Conservation (phyloP, 2,113 vertebrate species). For the Colinus virginianus region DNA sequence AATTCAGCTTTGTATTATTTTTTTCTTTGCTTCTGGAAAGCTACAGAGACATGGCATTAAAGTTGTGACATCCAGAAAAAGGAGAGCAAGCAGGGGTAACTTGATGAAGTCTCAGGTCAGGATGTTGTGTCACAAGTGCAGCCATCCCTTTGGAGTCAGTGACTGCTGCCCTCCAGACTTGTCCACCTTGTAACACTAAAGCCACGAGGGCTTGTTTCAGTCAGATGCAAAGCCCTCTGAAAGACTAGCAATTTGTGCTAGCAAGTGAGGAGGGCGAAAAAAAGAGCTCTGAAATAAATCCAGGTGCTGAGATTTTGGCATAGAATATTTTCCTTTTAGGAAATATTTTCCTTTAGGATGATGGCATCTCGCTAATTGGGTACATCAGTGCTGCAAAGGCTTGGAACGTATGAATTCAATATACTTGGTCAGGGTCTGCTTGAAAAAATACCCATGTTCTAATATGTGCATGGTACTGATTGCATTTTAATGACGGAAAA, state of each 20-base stretch:
- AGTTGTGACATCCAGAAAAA: conserved; percentile 20
- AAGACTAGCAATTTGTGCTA: background rate
- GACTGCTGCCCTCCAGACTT: background rate
- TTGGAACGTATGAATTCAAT: background rate
- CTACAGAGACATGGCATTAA: conserved; percentile 18
- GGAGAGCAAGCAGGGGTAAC: background rate
- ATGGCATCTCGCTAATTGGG: background rate
- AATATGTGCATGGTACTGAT: background rate
- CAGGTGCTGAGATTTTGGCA: background rate
- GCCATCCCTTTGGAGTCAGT: background rate
- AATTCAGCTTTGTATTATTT: background rate
- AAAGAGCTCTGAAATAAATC: background rate
- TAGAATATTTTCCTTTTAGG: background rate
- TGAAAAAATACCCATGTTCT: background rate
- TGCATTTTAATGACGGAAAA: background rate
- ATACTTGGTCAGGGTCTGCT: fast-evolving
- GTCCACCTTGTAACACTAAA: background rate
- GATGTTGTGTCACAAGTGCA: background rate
- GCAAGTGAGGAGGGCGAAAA: background rate
- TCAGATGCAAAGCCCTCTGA: background rate
- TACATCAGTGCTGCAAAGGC: background rate
- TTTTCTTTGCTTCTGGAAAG: background rate
- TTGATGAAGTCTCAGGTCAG: background rate
- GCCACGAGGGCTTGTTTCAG: background rate
- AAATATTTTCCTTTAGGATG: background rate